Conservation (phyloP, 2,113 vertebrate genomes). For the Mobula birostris region DNA sequence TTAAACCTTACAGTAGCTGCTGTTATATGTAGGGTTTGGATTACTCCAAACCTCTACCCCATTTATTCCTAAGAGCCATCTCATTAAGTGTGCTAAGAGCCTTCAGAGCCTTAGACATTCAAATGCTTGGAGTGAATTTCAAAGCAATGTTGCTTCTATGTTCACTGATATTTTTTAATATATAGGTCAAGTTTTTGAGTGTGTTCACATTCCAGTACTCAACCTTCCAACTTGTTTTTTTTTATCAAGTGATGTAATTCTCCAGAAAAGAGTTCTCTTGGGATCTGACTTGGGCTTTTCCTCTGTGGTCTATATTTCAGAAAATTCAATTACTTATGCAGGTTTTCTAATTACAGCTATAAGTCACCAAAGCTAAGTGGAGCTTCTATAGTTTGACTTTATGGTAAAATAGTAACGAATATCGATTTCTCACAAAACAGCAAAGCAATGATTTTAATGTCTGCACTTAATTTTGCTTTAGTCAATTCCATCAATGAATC, state of each 20-base stretch:
- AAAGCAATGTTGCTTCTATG: not conserved
- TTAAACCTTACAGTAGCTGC: constrained; percentile 5
- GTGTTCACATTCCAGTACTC: not conserved
- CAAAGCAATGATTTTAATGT: constrained; percentile 33
- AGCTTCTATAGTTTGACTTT: not conserved
- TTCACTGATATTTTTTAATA: not conserved
- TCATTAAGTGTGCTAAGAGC: not conserved
- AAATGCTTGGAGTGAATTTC: not conserved
- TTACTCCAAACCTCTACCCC: constrained; percentile 7
- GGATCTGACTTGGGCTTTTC: not conserved
- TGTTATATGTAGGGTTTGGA: not conserved
- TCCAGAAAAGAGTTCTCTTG: not conserved
- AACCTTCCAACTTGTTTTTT: constrained; percentile 10
- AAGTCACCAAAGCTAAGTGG: constrained; percentile 15
- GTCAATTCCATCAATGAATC: constrained; percentile 21
- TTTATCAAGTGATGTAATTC: constrained; percentile 15
- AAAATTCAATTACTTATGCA: constrained; percentile 35
- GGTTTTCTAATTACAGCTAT: constrained; percentile 31
- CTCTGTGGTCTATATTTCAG: constrained; percentile 32
- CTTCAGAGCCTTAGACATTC: not conserved
- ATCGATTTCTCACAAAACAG: constrained; percentile 19
- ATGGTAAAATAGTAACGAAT: constrained; percentile 1
- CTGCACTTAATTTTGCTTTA: constrained; percentile 5
- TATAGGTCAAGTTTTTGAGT: not conserved
- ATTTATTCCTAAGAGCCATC: not conserved